Evolutionary conservation across 2,113 vertebrate species (phyloP).

Genomic region (Chaetorhynchus papuensis): DNA sequence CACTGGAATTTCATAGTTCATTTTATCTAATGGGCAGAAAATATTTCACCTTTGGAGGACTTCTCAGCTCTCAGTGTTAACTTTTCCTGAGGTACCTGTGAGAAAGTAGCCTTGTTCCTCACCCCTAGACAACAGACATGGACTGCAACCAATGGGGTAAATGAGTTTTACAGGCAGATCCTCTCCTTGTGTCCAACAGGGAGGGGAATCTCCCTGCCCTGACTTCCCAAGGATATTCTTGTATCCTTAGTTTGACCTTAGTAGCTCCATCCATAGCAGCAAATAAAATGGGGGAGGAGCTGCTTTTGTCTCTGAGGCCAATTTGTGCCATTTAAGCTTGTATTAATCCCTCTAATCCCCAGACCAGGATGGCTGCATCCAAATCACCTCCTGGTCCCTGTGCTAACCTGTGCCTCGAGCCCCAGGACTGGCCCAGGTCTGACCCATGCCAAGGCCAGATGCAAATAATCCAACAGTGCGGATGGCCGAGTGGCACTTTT

Average conservation of each 20-base stretch:
- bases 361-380: not conserved
- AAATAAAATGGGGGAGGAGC: not conserved
- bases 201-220: not conserved
- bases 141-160: not conserved
- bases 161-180: not conserved
- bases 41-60: slow-evolving; percentile 1
- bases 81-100: not conserved
- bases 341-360: not conserved
- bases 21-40: not conserved
- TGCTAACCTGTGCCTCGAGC: not conserved
- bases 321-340: not conserved
- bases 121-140: not conserved
- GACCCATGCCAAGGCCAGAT: not conserved
- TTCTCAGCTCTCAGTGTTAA: not conserved
- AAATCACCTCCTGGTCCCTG: not conserved
- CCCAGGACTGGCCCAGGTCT: not conserved
- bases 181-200: not conserved
- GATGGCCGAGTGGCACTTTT: not conserved
- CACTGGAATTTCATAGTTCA: not conserved
- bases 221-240: not conserved
- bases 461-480: not conserved
- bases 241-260: not conserved
- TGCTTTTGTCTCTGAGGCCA: not conserved
- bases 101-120: not conserved
- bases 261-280: not conserved